These are phyloP conservation scores for Nomada fabriciana DNA, from an alignment of 2,888 invertebrate species.

Conservation along the genomic window DNA sequence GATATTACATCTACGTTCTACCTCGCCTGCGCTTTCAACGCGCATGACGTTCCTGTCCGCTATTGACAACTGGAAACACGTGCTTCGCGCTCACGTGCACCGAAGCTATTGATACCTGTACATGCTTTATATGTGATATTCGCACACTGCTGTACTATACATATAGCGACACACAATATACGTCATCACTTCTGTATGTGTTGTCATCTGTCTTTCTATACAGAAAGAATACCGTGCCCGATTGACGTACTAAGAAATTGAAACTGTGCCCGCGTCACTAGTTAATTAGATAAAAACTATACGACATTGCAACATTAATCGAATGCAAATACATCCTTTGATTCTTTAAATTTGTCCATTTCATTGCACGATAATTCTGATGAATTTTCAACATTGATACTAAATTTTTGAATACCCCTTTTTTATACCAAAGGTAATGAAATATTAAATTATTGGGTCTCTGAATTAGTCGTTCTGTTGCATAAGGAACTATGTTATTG, in stretches of 20 bases:
- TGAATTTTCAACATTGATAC: too few species aligned
- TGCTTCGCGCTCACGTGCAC: constrained; percentile 52
- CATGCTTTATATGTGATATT: neutral
- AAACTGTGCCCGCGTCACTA: neutral
- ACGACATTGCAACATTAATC: neutral
- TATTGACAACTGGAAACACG: constrained; percentile 37
- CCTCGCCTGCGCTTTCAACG: neutral
- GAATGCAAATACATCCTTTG: neutral
- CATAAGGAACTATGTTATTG: neutral
- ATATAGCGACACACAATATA: constrained; percentile 18
- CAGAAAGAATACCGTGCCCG: neutral
- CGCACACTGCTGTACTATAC: neutral
- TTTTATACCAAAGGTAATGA: neutral
- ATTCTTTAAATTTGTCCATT: neutral
- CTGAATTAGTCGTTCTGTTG: neutral
- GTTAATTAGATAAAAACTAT: too few species aligned
- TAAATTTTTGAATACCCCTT: neutral
- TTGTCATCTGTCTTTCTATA: constrained; percentile 1
- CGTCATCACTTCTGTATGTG: constrained; percentile 33
- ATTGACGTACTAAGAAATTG: neutral
- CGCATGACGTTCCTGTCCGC: constrained; percentile 5
- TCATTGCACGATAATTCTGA: neutral
- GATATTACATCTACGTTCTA: too few species aligned
- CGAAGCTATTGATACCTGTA: constrained; percentile 29
- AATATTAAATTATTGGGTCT: neutral